A percentile compares a stretch with the other conserved stretches of the same genome.
phyloP scores from a whole-genome alignment of 1,140 invertebrate genomes.

The Nixonia krombeini region DNA sequence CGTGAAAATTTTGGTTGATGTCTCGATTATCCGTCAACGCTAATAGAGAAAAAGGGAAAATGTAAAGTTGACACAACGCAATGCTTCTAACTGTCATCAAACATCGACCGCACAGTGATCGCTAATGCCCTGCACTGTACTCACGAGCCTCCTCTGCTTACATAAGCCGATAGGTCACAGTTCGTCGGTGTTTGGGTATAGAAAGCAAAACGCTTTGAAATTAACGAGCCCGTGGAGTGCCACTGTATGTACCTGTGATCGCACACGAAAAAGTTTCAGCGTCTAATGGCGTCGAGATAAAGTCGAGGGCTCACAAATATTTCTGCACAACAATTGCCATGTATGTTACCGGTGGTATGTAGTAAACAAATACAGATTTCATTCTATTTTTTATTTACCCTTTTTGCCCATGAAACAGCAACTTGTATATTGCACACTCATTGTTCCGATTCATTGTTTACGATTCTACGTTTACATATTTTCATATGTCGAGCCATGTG shows the following conservation, averaged over 20 bases:
- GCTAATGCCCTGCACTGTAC: neutral
- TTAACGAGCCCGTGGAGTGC: neutral
- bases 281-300: neutral
- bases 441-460: too few relatives aligned
- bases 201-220: conserved; percentile 15
- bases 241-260: neutral
- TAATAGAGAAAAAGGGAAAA: too few relatives aligned
- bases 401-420: too few relatives aligned
- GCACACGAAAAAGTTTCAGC: neutral
- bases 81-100: neutral
- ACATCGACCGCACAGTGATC: neutral
- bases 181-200: neutral
- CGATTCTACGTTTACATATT: too few relatives aligned
- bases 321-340: neutral
- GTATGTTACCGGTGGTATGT: too few relatives aligned
- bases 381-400: too few relatives aligned
- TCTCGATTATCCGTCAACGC: too few relatives aligned
- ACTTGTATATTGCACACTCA: too few relatives aligned
- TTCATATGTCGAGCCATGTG: too few relatives aligned
- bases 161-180: conserved; percentile 12
- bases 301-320: neutral
- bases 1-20: too few relatives aligned
- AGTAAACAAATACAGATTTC: too few relatives aligned
- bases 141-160: conserved; percentile 1
- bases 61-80: too few relatives aligned